Conservation (phyloP, 2,113 vertebrate species). For the Grallaria varia region DNA sequence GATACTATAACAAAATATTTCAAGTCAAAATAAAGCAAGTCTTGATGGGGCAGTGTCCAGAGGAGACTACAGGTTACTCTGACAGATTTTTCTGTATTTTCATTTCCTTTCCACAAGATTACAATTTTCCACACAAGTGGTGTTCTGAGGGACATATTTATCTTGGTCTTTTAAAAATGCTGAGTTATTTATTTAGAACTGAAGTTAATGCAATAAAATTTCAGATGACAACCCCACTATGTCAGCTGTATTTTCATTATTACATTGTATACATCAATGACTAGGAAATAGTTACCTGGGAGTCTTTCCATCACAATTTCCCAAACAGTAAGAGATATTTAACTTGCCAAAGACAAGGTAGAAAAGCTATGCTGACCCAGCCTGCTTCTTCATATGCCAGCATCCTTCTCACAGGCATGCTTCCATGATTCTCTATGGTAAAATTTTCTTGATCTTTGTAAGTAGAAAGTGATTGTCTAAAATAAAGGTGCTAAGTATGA, state of each 20-base stretch:
- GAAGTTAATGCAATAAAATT: background rate
- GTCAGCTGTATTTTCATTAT: background rate
- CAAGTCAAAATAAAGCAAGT: background rate
- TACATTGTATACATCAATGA: background rate
- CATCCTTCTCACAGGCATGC: background rate
- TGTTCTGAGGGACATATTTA: background rate
- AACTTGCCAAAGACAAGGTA: background rate
- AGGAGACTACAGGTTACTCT: background rate
- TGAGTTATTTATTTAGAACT: background rate
- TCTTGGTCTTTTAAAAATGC: background rate
- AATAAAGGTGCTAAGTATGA: background rate
- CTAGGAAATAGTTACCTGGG: background rate
- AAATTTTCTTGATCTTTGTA: background rate
- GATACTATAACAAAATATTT: background rate
- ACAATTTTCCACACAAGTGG: background rate
- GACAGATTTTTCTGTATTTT: background rate
- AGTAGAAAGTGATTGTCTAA: background rate
- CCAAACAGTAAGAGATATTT: background rate
- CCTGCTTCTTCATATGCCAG: background rate
- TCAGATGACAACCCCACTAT: background rate
- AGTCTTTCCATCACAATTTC: background rate
- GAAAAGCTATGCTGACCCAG: accelerated
- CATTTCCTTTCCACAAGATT: background rate
- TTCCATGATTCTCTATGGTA: background rate
- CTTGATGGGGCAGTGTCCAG: background rate